phyloP scores from a whole-genome alignment of 2,888 invertebrate species.

The Choreutis nemorana region DNA sequence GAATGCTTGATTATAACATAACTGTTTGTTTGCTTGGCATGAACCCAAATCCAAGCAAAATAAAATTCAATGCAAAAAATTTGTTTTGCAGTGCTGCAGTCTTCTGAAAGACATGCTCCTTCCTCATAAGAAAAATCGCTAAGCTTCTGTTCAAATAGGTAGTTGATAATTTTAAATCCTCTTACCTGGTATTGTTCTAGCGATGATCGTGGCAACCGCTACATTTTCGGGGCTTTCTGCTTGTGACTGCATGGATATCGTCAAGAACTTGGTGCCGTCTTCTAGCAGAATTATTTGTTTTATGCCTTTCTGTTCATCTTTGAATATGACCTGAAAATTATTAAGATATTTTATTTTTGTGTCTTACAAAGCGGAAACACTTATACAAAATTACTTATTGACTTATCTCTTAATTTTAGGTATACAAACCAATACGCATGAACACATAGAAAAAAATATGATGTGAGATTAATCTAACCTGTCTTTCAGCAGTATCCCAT shows the following conservation, averaged over 20 bases:
- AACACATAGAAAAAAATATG: too few relatives aligned
- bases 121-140: too few relatives aligned
- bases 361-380: background rate
- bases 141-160: background rate
- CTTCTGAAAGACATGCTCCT: too few relatives aligned
- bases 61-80: too few relatives aligned
- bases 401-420: too few relatives aligned
- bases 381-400: too few relatives aligned
- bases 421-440: too few relatives aligned
- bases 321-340: constrained; percentile 71
- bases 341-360: background rate
- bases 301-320: constrained; percentile 84
- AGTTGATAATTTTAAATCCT: background rate
- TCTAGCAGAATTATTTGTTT: constrained; percentile 79
- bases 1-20: too few relatives aligned
- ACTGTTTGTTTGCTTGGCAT: too few relatives aligned
- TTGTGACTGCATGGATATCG: constrained; percentile 71
- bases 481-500: constrained; percentile 73
- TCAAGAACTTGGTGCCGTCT: constrained; percentile 76
- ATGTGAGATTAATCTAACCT: constrained; percentile 60
- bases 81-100: too few relatives aligned
- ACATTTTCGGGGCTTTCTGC: constrained; percentile 70
- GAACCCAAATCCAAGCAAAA: too few relatives aligned
- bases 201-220: constrained; percentile 71
- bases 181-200: constrained; percentile 77